Conservation (phyloP, 2,888 invertebrate species). For the Protophormia terraenovae region DNA sequence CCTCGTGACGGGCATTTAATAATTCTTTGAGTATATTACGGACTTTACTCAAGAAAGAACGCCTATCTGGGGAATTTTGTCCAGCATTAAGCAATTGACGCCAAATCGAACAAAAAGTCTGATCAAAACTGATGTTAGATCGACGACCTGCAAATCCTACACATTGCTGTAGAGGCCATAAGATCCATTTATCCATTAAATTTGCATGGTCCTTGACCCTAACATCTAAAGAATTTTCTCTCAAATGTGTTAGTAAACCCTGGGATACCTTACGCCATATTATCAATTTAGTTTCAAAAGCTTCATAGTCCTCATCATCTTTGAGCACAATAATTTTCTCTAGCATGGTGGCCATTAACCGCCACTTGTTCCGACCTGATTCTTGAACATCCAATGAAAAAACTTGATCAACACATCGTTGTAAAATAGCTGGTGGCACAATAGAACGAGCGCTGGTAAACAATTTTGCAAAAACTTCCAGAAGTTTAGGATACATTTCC, state of each 20-base stretch:
- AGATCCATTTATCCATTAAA: slow-evolving; percentile 75
- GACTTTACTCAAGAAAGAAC: slow-evolving; percentile 70
- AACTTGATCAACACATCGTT: slow-evolving; percentile 72
- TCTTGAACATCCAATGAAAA: slow-evolving; percentile 70
- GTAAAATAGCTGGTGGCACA: slow-evolving; percentile 73
- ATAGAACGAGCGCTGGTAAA: slow-evolving; percentile 70
- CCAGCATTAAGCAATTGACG: slow-evolving; percentile 73
- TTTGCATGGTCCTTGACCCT: slow-evolving; percentile 69
- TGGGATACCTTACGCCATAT: slow-evolving; percentile 76
- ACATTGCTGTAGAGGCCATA: slow-evolving; percentile 77
- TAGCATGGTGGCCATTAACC: slow-evolving; percentile 70
- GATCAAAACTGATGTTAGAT: slow-evolving; percentile 70
- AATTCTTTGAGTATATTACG: slow-evolving; percentile 70
- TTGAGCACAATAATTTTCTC: slow-evolving; percentile 71
- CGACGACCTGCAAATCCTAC: slow-evolving; percentile 73
- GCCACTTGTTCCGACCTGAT: slow-evolving; percentile 70
- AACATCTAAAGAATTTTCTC: slow-evolving; percentile 73
- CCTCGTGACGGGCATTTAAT: slow-evolving; percentile 70
- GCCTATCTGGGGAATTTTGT: slow-evolving; percentile 73
- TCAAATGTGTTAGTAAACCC: slow-evolving; percentile 71
- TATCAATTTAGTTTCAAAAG: slow-evolving; percentile 73
- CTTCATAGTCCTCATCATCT: slow-evolving; percentile 75
- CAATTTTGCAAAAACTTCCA: slow-evolving; percentile 63
- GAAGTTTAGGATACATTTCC: slow-evolving; percentile 52
- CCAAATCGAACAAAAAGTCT: slow-evolving; percentile 74